These are phyloP conservation scores for Ellobium chinense DNA, from an alignment of 2,888 invertebrate species.

Conservation along the genomic window DNA sequence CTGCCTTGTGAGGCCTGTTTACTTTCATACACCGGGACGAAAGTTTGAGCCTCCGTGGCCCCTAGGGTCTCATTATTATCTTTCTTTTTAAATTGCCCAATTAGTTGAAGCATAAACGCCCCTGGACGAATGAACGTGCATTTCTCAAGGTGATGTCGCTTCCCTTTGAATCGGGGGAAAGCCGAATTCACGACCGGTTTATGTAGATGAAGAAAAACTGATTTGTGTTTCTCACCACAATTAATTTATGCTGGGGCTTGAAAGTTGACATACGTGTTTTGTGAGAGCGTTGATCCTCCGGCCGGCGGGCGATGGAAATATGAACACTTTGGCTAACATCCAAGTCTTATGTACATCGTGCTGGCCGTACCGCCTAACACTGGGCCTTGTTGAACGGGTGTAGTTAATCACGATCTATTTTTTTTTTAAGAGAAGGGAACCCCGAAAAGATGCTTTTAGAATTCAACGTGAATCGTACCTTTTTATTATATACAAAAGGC, in stretches of 20 bases:
- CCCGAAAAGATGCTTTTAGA: no score
- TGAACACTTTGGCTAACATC: conserved; percentile 10
- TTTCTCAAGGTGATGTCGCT: conserved; percentile 3
- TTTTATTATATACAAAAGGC: neutral
- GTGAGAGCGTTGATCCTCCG: neutral
- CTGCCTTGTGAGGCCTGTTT: neutral
- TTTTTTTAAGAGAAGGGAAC: no score
- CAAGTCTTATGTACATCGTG: neutral
- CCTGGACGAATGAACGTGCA: neutral
- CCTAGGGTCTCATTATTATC: neutral
- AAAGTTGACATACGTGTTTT: conserved; percentile 20
- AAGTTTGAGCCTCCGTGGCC: neutral
- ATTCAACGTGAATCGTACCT: neutral
- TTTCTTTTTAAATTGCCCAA: conserved; percentile 19
- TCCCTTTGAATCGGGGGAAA: neutral
- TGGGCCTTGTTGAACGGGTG: neutral
- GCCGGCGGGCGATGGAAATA: neutral
- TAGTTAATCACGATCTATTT: neutral
- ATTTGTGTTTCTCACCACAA: conserved; percentile 13
- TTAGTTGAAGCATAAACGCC: conserved; percentile 17
- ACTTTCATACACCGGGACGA: neutral
- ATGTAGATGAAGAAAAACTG: neutral
- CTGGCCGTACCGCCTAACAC: neutral
- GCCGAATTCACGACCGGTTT: neutral
- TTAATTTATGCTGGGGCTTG: conserved; percentile 15